Conservation (phyloP, 2,888 invertebrate genomes). For the Limnephilus auricula region DNA sequence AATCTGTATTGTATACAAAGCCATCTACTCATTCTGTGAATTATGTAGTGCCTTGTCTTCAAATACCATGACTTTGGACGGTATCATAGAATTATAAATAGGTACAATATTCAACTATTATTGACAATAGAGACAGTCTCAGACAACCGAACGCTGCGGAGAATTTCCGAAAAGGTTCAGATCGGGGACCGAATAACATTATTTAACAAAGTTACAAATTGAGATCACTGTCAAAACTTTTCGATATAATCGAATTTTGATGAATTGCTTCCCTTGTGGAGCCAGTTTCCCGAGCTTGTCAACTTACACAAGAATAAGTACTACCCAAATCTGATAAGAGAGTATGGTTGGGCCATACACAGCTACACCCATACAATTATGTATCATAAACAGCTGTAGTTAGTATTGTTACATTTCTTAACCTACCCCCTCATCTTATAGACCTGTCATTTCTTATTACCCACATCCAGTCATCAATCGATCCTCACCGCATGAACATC, state of each 20-base stretch:
- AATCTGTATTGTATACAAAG: background rate
- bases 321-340: background rate
- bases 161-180: background rate
- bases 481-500: too few relatives aligned
- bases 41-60: background rate
- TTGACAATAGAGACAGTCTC: background rate
- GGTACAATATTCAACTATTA: background rate
- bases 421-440: too few relatives aligned
- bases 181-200: background rate
- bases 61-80: background rate
- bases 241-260: background rate
- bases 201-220: background rate
- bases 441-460: too few relatives aligned
- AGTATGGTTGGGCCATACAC: too few relatives aligned
- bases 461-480: too few relatives aligned
- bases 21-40: background rate
- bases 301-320: background rate
- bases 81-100: background rate
- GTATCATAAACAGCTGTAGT: too few relatives aligned
- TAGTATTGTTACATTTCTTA: too few relatives aligned
- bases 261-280: background rate
- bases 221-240: background rate
- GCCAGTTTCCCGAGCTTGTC: background rate
- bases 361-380: too few relatives aligned
- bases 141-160: background rate